A percentile compares a stretch with the other conserved stretches of the same genome.
These are phyloP conservation scores for Gerosis bhagava DNA, from an alignment of 2,888 invertebrate species.

Conservation along the genomic window DNA sequence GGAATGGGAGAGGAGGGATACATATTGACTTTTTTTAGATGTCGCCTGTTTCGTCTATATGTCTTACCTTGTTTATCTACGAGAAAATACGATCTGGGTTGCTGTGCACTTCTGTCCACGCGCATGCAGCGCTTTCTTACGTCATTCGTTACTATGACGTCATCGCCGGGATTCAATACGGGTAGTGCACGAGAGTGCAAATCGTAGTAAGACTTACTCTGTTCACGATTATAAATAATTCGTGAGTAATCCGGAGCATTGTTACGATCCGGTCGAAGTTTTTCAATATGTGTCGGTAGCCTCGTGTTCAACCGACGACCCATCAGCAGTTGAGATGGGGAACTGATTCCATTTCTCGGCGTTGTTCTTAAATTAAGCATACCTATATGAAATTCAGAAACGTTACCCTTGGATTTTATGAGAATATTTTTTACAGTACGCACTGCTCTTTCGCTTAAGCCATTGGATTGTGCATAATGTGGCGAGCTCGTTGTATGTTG, in stretches of 20 bases:
- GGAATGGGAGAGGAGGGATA: no score
- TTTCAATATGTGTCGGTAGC: no score
- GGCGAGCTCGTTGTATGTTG: background rate
- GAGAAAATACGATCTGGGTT: background rate
- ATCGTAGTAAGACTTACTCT: no score
- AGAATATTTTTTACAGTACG: background rate
- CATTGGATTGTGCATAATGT: constrained; percentile 11
- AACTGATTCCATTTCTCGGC: background rate
- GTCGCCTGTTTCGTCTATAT: background rate
- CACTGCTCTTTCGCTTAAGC: background rate
- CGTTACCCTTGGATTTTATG: background rate
- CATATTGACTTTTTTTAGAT: no score
- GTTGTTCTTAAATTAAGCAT: background rate
- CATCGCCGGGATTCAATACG: no score
- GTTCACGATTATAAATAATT: no score
- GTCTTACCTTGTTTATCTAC: background rate
- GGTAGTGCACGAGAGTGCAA: no score
- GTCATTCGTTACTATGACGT: no score
- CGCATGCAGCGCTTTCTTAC: background rate
- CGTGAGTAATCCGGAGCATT: no score
- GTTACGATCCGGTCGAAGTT: no score
- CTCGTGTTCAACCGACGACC: no score
- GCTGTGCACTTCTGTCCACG: background rate
- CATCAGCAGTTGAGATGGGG: no score
- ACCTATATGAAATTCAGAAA: background rate